phyloP scores from a whole-genome alignment of 2,888 invertebrate genomes.

The Acleris holmiana region DNA sequence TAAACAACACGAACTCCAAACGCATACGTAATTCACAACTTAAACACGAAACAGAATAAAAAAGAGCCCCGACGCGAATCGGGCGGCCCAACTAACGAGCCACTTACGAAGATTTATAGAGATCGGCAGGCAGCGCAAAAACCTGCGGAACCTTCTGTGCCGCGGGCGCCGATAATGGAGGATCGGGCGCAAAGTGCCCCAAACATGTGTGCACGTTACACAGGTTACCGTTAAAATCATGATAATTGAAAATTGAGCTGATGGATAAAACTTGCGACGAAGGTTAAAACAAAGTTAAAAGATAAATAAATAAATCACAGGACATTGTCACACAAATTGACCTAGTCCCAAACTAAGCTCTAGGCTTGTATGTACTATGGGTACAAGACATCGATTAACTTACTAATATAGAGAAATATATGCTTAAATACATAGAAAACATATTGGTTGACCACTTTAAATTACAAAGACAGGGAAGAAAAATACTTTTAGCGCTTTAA shows the following conservation, averaged over 20 bases:
- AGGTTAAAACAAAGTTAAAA: too few species aligned
- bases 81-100: constrained; percentile 71
- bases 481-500: too few species aligned
- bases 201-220: constrained; percentile 7
- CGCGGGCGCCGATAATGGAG: constrained; percentile 52
- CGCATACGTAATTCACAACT: constrained; percentile 11
- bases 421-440: too few species aligned
- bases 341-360: too few species aligned
- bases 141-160: constrained; percentile 56
- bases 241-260: neutral
- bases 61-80: constrained; percentile 59
- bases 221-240: neutral
- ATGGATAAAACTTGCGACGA: too few species aligned
- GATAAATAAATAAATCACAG: too few species aligned
- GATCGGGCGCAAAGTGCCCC: neutral
- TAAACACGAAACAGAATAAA: constrained; percentile 35
- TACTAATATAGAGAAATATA: too few species aligned
- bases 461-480: too few species aligned
- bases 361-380: too few species aligned
- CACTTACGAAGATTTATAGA: constrained; percentile 75
- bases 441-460: too few species aligned
- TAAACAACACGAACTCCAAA: neutral
- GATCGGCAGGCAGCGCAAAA: constrained; percentile 63
- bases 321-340: too few species aligned
- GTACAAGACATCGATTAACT: too few species aligned